Evolutionary conservation across 2,888 invertebrate species (phyloP), one percentile per base, ranked within the genome.

Genomic region (Ormyrus thymus): DNA sequence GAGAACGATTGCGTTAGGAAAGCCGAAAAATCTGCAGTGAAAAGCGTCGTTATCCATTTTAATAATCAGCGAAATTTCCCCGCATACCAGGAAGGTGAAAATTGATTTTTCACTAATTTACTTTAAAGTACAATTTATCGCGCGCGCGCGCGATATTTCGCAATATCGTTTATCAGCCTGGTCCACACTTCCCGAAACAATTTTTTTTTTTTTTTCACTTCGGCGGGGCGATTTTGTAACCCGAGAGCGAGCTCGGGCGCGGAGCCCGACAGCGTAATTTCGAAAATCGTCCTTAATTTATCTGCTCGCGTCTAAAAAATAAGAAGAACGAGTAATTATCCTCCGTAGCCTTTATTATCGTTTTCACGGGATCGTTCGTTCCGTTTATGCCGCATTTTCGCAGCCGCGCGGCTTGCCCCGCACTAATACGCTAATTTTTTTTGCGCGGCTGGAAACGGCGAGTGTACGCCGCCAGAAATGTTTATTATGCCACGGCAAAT

Each of bases 231-330:
- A 77, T 77, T 77, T 72, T 66, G 59, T 51, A 66, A 72, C n/a
- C 9, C 8, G 29, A 55, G 2, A 55, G 2, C 45, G 65, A 59
- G 13, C 11, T 7, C 15, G 69, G 62, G 43, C 58, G 46, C 29
- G 29, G n/a, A n/a, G n/a, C n/a, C n/a, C n/a, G n/a, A n/a, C n/a
- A 51, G 13, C 7, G 45, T 58, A 69, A 78, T 78, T 78, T 78
- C 68, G 73, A 78, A 73, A 78, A 78, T 73, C 62, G 78, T 78
- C 73, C 69, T 69, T 56, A 69, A 78, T 78, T 73, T 74, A 69
- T 73, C 73, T 45, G 59, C 50, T 48, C 11, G 13, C 45, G 43
- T 43, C 29, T 71, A 15, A 66, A 65, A 66, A 61, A 55, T 77
- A 66, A 69, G 69, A 76, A 68, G 76, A 76, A 56, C 69, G 69